Evolutionary conservation across 2,888 invertebrate species (phyloP).

Genomic region (Parnassius mnemosyne): DNA sequence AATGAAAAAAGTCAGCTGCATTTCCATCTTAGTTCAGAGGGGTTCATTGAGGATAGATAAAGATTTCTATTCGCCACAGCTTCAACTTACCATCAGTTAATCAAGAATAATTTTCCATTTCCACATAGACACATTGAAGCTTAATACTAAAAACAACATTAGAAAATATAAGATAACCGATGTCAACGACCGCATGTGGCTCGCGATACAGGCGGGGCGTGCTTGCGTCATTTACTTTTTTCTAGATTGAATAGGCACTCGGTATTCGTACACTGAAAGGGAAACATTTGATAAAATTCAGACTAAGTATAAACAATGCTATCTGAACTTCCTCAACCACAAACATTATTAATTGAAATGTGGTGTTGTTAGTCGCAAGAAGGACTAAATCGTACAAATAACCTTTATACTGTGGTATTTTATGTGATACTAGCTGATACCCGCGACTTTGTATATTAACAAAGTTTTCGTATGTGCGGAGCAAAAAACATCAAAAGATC

Average conservation of each 20-base stretch:
- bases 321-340: slow-evolving; percentile 7
- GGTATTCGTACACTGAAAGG: slow-evolving; percentile 1
- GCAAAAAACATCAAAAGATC: no score
- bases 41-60: no score
- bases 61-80: no score
- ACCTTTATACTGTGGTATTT: no score
- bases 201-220: slow-evolving; percentile 1
- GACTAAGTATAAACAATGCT: slow-evolving; percentile 17
- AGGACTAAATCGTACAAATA: not conserved
- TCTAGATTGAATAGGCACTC: slow-evolving; percentile 1
- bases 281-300: slow-evolving; percentile 8
- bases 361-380: not conserved
- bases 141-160: slow-evolving; percentile 5
- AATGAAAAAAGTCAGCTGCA: no score
- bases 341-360: not conserved
- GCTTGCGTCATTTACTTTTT: slow-evolving; percentile 14
- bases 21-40: no score
- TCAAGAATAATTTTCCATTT: not conserved
- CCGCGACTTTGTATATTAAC: no score
- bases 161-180: slow-evolving; percentile 8
- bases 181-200: slow-evolving; percentile 18
- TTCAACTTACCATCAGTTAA: no score
- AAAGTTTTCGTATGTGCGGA: no score
- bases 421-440: no score
- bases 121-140: not conserved